Evolutionary conservation across 2,113 vertebrate genomes (phyloP).

Genomic region (Machaerirhynchus nigripectus): DNA sequence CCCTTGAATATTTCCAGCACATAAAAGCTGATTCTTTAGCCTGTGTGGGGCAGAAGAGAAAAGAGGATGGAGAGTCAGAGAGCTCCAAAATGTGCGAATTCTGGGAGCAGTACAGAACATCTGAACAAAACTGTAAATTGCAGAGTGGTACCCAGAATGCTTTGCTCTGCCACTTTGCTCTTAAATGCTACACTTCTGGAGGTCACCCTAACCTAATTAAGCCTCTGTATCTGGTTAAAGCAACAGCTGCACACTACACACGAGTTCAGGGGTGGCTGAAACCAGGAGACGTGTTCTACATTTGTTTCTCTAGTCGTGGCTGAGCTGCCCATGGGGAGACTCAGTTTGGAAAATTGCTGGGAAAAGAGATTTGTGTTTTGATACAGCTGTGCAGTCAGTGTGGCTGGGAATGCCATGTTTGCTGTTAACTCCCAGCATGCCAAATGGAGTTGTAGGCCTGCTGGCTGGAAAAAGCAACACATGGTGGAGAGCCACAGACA

Average conservation of each 20-base stretch:
- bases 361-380: background rate
- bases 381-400: background rate
- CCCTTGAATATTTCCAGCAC: background rate
- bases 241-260: conserved; percentile 16
- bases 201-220: conserved; percentile 37
- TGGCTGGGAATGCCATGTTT: background rate
- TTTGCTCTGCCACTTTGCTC: background rate
- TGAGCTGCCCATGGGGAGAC: background rate
- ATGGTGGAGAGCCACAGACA: background rate
- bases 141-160: background rate
- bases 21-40: background rate
- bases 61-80: background rate
- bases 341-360: background rate
- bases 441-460: background rate
- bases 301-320: background rate
- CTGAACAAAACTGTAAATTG: background rate
- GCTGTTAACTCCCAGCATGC: background rate
- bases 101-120: background rate
- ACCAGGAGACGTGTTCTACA: background rate
- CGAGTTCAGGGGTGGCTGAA: background rate
- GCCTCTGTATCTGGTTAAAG: conserved; percentile 8
- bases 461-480: background rate
- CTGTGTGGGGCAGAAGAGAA: background rate
- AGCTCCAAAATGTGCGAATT: background rate
- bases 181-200: background rate